Conservation (phyloP, 2,888 invertebrate genomes). For the Dione vanillae region DNA sequence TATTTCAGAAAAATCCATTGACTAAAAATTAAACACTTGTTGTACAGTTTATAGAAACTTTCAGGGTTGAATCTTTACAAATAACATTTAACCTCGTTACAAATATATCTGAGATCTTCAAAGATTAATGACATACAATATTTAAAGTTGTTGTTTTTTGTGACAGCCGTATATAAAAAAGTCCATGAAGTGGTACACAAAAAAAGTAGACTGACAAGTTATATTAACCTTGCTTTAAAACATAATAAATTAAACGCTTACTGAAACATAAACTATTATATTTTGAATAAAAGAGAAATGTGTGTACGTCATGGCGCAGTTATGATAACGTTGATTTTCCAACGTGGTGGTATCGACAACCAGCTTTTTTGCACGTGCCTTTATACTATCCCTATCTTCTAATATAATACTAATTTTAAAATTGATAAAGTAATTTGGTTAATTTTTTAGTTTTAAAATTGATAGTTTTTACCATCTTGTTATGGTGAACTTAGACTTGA, state of each 20-base stretch:
- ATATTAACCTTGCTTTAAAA: conserved; percentile 13
- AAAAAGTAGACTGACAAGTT: conserved; percentile 8
- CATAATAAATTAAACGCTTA: conserved; percentile 8
- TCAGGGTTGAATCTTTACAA: not conserved
- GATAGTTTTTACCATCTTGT: too few species aligned
- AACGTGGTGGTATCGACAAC: too few species aligned
- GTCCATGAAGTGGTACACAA: not conserved
- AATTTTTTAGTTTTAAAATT: not conserved
- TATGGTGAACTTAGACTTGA: too few species aligned
- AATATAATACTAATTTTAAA: too few species aligned
- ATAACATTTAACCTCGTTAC: conserved; percentile 15
- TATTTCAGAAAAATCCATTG: too few species aligned
- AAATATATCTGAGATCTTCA: conserved; percentile 11
- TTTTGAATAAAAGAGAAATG: not conserved
- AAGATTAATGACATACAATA: conserved; percentile 10
- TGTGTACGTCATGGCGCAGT: not conserved
- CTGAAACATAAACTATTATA: not conserved
- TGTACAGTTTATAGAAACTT: not conserved
- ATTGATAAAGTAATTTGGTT: too few species aligned
- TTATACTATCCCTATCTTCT: too few species aligned
- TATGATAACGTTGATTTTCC: not conserved
- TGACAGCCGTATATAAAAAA: conserved; percentile 15
- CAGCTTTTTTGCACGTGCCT: too few species aligned
- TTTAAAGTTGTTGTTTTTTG: conserved; percentile 4
- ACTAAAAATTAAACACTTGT: too few species aligned